Evolutionary conservation across 1,140 invertebrate species (phyloP).

Genomic region (Lordiphosa mommai): DNA sequence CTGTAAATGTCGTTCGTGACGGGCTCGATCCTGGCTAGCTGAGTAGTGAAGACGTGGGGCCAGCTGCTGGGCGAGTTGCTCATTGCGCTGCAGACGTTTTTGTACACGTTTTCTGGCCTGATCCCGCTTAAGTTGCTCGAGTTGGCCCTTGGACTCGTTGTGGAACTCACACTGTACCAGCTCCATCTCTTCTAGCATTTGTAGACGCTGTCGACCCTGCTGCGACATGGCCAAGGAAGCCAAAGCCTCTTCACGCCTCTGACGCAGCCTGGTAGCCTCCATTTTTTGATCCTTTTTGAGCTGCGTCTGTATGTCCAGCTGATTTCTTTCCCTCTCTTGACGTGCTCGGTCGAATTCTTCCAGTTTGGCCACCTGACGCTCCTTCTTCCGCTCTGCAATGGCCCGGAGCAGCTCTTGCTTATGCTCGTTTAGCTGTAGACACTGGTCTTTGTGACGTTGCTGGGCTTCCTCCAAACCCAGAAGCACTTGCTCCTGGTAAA

Average conservation of each 20-base stretch:
- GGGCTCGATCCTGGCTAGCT: constrained; percentile 43
- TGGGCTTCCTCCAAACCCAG: constrained; percentile 59
- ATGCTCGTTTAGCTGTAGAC: constrained; percentile 44
- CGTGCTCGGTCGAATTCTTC: constrained; percentile 22
- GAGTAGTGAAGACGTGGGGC: constrained; percentile 58
- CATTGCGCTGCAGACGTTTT: constrained; percentile 37
- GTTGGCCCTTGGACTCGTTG: constrained; percentile 47
- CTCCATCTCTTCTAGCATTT: constrained; percentile 60
- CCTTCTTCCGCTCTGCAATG: constrained; percentile 44
- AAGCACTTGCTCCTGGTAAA: constrained; percentile 50
- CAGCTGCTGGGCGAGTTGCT: constrained; percentile 38
- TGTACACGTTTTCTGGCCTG: constrained; percentile 32
- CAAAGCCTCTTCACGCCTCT: constrained; percentile 47
- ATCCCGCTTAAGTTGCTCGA: constrained; percentile 47
- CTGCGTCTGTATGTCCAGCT: constrained; percentile 38
- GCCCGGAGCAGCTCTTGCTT: constrained; percentile 46
- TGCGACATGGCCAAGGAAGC: constrained; percentile 65
- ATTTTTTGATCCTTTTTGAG: constrained; percentile 33
- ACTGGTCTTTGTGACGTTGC: constrained; percentile 22
- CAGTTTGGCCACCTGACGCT: constrained; percentile 28
- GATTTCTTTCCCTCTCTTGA: constrained; percentile 31
- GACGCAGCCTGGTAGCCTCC: constrained; percentile 25
- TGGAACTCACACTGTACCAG: constrained; percentile 55
- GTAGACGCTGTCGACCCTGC: constrained; percentile 43
- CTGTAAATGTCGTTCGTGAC: constrained; percentile 35